These are phyloP conservation scores for Chlorodrepanis virens DNA, from an alignment of 2,113 vertebrate species.

Conservation along the genomic window DNA sequence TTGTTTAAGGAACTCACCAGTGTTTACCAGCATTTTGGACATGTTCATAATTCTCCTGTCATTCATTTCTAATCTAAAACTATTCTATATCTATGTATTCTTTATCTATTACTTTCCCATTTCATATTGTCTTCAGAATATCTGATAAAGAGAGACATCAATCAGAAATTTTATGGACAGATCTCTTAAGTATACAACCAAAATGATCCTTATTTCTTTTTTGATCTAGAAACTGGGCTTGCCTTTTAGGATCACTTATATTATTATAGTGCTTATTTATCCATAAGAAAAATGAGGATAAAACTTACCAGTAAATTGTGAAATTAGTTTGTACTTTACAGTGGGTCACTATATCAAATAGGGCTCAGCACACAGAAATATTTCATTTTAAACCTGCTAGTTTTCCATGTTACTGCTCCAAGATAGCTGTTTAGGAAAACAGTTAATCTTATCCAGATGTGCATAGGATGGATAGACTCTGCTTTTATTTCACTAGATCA, in stretches of 20 bases:
- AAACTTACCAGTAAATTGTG: not conserved
- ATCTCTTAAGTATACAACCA: not conserved
- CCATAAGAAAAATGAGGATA: not conserved
- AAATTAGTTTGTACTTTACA: not conserved
- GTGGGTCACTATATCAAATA: not conserved
- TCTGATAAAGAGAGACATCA: not conserved
- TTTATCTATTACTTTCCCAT: not conserved
- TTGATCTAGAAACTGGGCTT: not conserved
- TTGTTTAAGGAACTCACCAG: not conserved
- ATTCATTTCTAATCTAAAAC: not conserved
- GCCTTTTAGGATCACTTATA: not conserved
- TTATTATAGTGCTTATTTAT: not conserved
- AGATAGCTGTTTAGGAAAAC: not conserved
- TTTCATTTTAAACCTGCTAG: not conserved
- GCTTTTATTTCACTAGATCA: not conserved
- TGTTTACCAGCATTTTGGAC: not conserved
- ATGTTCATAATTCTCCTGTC: not conserved
- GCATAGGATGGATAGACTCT: not conserved
- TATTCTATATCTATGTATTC: not conserved
- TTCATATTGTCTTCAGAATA: not conserved
- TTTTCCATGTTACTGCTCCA: not conserved
- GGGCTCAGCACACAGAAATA: not conserved
- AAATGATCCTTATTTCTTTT: not conserved
- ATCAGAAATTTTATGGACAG: not conserved
- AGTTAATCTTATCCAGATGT: not conserved